Conservation (phyloP, 2,888 invertebrate species). For the Geophilus truncorum region DNA sequence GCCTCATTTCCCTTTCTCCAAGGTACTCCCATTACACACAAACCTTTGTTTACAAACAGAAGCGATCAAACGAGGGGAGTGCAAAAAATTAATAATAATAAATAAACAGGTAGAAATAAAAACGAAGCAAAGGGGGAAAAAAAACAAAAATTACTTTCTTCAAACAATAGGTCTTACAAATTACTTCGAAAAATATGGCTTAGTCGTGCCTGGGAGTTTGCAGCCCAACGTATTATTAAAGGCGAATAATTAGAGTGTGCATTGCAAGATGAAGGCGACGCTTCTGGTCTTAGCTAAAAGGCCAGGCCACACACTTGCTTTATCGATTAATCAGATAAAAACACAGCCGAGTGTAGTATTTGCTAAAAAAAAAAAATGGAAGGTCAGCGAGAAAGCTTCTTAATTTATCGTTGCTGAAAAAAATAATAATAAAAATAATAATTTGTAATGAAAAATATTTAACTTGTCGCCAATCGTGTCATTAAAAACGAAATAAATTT, state of each 20-base stretch:
- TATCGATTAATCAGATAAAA: slow-evolving; percentile 12
- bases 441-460: not conserved
- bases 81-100: slow-evolving; percentile 1
- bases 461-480: no score
- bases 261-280: slow-evolving; percentile 20
- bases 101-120: not conserved
- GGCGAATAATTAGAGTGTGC: slow-evolving; percentile 11
- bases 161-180: slow-evolving; percentile 14
- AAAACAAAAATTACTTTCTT: not conserved
- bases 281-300: slow-evolving; percentile 20
- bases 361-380: not conserved
- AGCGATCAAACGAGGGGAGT: not conserved
- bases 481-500: no score
- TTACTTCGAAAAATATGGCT: not conserved
- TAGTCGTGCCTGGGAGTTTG: slow-evolving; percentile 11
- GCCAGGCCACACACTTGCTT: slow-evolving; percentile 11
- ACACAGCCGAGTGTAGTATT: not conserved
- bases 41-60: slow-evolving; percentile 14
- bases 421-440: not conserved
- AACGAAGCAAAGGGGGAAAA: not conserved
- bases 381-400: not conserved
- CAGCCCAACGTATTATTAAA: not conserved
- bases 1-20: not conserved
- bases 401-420: not conserved
- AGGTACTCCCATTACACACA: slow-evolving; percentile 12